These are phyloP conservation scores for Erebia aethiops DNA, from an alignment of 2,888 invertebrate genomes.

Conservation along the genomic window DNA sequence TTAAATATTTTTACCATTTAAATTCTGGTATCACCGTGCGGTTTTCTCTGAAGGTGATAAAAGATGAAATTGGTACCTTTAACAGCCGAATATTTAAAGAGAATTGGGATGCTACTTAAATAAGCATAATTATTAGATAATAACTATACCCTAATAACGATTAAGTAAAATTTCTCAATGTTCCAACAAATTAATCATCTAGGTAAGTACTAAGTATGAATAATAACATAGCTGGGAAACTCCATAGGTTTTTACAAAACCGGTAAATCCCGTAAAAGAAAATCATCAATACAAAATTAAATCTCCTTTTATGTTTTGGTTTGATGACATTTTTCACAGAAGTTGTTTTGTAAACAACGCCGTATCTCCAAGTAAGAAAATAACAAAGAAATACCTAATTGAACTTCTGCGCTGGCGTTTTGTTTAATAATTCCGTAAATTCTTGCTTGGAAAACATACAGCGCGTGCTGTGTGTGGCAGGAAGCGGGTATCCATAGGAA, in stretches of 20 bases:
- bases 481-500: constrained; percentile 21
- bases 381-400: constrained; percentile 37
- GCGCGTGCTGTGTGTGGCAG: constrained; percentile 27
- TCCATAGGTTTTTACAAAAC: background rate
- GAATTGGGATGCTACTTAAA: too few relatives aligned
- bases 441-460: constrained; percentile 43
- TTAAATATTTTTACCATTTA: too few relatives aligned
- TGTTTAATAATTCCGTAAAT: constrained; percentile 71
- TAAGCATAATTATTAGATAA: too few relatives aligned
- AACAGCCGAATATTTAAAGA: too few relatives aligned
- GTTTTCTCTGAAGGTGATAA: too few relatives aligned
- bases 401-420: constrained; percentile 45
- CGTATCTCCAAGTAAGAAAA: constrained; percentile 36
- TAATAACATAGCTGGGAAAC: background rate
- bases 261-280: background rate
- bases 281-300: too few relatives aligned
- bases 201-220: too few relatives aligned
- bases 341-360: constrained; percentile 64
- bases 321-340: constrained; percentile 56
- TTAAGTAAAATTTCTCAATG: too few relatives aligned
- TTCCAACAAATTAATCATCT: too few relatives aligned
- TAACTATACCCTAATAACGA: too few relatives aligned
- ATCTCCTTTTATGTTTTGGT: constrained; percentile 10
- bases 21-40: too few relatives aligned
- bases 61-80: too few relatives aligned